These are phyloP conservation scores for Dicyema japonicum DNA, from an alignment of 1,140 invertebrate genomes.

Conservation along the genomic window DNA sequence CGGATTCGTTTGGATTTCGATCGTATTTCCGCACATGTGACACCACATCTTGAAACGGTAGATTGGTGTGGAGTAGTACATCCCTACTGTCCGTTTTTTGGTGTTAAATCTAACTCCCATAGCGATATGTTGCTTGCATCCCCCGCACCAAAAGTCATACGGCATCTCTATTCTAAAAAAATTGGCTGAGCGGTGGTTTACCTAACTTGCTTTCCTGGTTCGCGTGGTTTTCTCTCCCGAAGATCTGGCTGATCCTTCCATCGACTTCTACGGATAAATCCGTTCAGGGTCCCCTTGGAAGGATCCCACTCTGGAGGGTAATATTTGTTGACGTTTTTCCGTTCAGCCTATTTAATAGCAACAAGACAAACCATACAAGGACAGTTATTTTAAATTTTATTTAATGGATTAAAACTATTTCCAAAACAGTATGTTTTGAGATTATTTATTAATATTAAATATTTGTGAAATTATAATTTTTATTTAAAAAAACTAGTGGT, in stretches of 20 bases:
- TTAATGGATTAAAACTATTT: no score
- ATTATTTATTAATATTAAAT: no score
- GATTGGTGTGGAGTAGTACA: conserved; percentile 84
- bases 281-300: conserved; percentile 44
- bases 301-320: conserved; percentile 96
- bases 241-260: no score
- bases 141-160: conserved; percentile 94
- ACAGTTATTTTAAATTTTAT: no score
- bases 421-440: no score
- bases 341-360: conserved; percentile 77
- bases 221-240: conserved; percentile 70
- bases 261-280: no score
- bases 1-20: conserved; percentile 93
- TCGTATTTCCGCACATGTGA: conserved; percentile 76
- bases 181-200: conserved; percentile 75
- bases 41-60: conserved; percentile 98
- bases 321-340: conserved; percentile 82
- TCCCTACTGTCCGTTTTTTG: conserved; percentile 85
- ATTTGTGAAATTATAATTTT: no score
- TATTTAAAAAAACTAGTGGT: no score
- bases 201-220: conserved; percentile 62
- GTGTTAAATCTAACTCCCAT: conserved; percentile 96
- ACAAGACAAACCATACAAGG: no score
- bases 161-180: conserved; percentile 97
- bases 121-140: conserved; percentile 83